phyloP scores from a whole-genome alignment of 1,140 invertebrate genomes.

The Plodia interpunctella region DNA sequence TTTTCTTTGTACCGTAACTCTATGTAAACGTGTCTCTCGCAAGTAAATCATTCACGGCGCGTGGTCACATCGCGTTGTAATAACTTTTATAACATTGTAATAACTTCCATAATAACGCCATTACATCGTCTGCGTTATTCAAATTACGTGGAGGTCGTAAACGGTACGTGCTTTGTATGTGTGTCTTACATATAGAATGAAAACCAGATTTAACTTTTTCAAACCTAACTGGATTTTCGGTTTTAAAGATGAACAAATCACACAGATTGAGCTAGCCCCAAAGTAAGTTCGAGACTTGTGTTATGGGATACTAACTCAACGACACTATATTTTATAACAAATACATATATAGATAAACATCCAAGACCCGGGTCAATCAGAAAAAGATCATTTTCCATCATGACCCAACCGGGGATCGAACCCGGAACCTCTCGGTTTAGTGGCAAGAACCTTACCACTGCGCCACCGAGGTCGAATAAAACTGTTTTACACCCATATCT shows the following conservation, averaged over 20 bases:
- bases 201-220: not conserved
- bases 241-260: not conserved
- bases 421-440: no score
- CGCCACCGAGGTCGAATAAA: no score
- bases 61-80: not conserved
- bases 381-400: no score
- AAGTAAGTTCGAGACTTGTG: no score
- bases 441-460: no score
- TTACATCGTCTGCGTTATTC: not conserved
- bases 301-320: no score
- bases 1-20: not conserved
- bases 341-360: no score
- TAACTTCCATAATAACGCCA: not conserved
- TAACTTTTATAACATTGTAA: constrained; percentile 3
- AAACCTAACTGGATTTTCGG: not conserved
- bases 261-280: no score
- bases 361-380: no score
- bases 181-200: not conserved
- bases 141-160: not conserved
- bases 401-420: no score
- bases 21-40: not conserved
- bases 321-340: no score
- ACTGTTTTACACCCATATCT: no score
- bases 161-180: not conserved
- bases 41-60: constrained; percentile 5